Evolutionary conservation across 2,797 vertebrate species (phyloP).

Genomic region (Avahi laniger): DNA sequence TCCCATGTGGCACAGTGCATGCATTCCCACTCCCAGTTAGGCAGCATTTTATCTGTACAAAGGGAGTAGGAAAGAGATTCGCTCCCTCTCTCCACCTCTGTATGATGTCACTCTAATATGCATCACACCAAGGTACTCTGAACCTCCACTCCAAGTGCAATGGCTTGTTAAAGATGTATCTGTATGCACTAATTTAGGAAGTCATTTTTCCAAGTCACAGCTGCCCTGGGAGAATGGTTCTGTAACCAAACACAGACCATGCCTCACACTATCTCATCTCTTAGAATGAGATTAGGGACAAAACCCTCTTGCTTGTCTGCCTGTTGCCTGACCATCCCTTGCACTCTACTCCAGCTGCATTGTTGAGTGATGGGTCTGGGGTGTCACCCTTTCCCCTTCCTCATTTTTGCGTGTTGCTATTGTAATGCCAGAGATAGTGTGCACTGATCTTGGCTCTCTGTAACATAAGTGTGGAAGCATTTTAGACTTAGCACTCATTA

Average conservation of each 20-base stretch:
- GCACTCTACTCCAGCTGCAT: accelerated
- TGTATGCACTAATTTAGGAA: background rate
- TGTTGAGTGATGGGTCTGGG: background rate
- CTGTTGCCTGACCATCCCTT: background rate
- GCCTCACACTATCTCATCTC: background rate
- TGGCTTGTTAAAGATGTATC: background rate
- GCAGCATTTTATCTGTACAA: background rate
- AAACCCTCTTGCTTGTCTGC: background rate
- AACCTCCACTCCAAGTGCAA: background rate
- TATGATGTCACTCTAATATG: too few relatives aligned
- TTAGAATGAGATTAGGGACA: background rate
- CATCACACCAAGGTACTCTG: background rate
- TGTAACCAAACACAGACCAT: background rate
- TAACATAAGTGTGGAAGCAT: background rate
- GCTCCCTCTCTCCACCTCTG: too few relatives aligned
- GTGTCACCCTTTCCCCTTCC: too few relatives aligned
- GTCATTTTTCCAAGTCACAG: background rate
- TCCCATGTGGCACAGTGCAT: background rate
- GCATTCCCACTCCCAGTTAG: background rate
- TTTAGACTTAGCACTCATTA: background rate
- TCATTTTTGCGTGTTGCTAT: background rate
- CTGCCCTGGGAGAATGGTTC: background rate
- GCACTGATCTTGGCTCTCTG: background rate
- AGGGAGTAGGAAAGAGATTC: background rate
- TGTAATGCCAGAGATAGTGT: background rate